Percentiles rank a stretch among this genome's conserved stretches.
Evolutionary conservation across 2,113 vertebrate genomes (phyloP).

Genomic region (Rhabdomys dilectus): DNA sequence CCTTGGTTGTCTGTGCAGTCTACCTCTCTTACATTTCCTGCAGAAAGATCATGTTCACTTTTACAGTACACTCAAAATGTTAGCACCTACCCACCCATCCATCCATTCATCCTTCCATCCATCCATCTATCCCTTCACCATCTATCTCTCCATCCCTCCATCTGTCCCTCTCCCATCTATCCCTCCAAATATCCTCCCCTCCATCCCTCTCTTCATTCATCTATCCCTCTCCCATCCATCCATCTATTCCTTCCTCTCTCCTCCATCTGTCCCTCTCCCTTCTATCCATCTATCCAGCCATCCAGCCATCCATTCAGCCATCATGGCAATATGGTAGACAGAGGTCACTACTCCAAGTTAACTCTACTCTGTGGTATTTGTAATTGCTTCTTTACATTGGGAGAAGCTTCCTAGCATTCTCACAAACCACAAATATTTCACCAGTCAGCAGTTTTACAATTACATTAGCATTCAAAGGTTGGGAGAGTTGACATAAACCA

Average conservation of each 20-base stretch:
- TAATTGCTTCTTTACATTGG: neutral
- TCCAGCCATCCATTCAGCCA: neutral
- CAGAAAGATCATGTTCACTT: neutral
- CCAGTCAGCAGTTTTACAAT: constrained; percentile 16
- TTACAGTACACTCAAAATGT: neutral
- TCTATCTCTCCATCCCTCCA: neutral
- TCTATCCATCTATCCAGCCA: no score
- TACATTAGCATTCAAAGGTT: constrained; percentile 7
- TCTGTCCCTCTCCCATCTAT: neutral
- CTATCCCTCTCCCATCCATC: neutral
- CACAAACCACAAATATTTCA: neutral
- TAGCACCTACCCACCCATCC: neutral
- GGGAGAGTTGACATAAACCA: neutral
- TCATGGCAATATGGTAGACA: neutral
- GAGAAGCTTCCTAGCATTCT: constrained; percentile 33
- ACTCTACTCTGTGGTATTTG: neutral
- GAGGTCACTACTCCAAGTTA: neutral
- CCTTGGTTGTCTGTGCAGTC: neutral
- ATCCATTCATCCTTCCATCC: no score
- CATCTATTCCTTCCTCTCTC: no score
- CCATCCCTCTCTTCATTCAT: neutral
- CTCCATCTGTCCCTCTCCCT: no score
- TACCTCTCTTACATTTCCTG: constrained; percentile 15
- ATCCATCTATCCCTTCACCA: no score
- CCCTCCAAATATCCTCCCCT: neutral